Evolutionary conservation across 1,140 invertebrate genomes (phyloP).

Genomic region (Amphibalanus amphitrite): DNA sequence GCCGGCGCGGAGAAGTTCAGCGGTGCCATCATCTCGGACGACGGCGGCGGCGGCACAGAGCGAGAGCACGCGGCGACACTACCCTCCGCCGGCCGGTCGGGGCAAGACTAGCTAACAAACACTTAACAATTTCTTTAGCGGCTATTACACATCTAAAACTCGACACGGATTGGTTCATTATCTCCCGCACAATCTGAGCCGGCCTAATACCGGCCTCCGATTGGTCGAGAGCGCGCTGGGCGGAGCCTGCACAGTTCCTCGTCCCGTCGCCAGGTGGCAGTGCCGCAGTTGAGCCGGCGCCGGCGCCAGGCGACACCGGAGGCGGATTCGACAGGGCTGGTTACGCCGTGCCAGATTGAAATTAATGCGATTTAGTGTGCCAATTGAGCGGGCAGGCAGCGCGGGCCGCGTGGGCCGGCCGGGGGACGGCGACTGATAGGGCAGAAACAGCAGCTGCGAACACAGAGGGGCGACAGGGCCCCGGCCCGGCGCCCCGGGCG

Average conservation of each 20-base stretch:
- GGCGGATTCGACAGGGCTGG: not conserved
- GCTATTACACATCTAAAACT: conserved; percentile 4
- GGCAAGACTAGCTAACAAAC: not conserved
- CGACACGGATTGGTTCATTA: conserved; percentile 5
- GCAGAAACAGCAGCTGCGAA: not conserved
- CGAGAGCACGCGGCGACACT: not conserved
- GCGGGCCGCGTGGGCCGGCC: no score
- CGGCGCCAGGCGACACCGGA: not conserved
- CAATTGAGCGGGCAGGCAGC: not conserved
- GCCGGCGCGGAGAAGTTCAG: conserved; percentile 1
- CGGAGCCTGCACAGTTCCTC: not conserved
- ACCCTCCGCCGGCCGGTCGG: not conserved
- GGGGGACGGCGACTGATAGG: not conserved
- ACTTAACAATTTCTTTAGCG: conserved; percentile 4
- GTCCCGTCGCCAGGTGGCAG: not conserved
- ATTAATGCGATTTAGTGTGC: not conserved
- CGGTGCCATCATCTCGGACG: not conserved
- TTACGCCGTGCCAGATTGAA: conserved; percentile 1
- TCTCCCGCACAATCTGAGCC: not conserved
- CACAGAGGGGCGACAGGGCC: not conserved
- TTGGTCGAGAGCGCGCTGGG: not conserved
- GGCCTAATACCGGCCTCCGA: not conserved
- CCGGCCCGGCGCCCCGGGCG: no score
- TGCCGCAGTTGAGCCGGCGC: no score
- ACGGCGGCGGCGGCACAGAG: not conserved